Evolutionary conservation across 2,888 invertebrate genomes (phyloP), one percentile per base, ranked within the genome.

Genomic region (Scaptomyza caliginosa): DNA sequence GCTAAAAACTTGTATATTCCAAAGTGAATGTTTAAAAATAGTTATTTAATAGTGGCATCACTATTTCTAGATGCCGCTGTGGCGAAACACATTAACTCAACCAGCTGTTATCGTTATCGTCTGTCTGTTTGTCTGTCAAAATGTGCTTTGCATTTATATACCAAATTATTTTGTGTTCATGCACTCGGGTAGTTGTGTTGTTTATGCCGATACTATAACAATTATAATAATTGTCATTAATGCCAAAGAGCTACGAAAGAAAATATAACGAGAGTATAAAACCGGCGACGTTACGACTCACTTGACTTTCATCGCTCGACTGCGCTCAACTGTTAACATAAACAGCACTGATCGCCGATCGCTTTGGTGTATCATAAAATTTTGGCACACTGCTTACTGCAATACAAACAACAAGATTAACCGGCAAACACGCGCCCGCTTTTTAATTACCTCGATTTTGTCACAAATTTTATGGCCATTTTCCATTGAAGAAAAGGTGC

Each of bases 401-500:
- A 59, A 38, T 52, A 34, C 13, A 46, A 66, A 67, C 46, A 66
- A 42, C 32, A n/a, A 28, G n/a, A 52, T 58, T 57, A 67, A 32
- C 42, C 46, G 42, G 50, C 51, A 65, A 55, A 78, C 57, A 78
- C 67, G 50, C 64, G 72, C 54, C 76, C 16, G 72, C 46, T 21
- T 28, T 34, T 42, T 62, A 48, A 59, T 75, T 55, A 58, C 48
- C 6, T 16, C 38, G 64, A 60, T 64, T 34, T 74, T 54, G 55
- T 30, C 11, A 17, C 24, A 8, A 39, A 39, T 64, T 75, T 72
- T 65, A 64, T 74, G 60, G 38, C 32, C 17, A 24, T 32, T 42
- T 69, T 73, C 70, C 77, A 73, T 80, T 70, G 54, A 81, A 70
- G 54, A 69, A 58, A 66, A 62, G 43, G 57, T 65, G 63, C 63